Evolutionary conservation across 2,888 invertebrate species (phyloP).

Genomic region (Andrena chrysosceles): DNA sequence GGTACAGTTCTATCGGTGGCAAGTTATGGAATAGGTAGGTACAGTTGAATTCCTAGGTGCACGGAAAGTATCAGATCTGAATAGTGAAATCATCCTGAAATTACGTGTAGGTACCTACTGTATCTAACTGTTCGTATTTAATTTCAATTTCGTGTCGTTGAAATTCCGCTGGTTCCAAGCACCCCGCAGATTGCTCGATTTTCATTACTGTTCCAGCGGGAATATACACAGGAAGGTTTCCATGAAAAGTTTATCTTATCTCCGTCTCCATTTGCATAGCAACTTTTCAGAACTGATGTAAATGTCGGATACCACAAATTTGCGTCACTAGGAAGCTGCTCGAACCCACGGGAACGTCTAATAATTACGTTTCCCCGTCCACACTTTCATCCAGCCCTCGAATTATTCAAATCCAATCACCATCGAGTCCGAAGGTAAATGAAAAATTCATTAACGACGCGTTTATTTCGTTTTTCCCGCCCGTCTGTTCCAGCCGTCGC

Average conservation of each 20-base stretch:
- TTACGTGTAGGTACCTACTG: too few species aligned
- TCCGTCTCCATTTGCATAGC: background rate
- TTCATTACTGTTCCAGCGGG: too few species aligned
- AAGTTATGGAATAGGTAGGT: too few species aligned
- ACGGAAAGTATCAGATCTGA: too few species aligned
- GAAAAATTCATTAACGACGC: conserved; percentile 29
- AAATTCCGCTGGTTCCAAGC: too few species aligned
- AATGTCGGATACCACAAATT: background rate
- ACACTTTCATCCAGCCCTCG: conserved; percentile 13
- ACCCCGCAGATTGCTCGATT: too few species aligned
- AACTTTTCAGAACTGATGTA: background rate
- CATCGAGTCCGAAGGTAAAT: conserved; percentile 4
- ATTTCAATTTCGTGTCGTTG: too few species aligned
- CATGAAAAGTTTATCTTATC: background rate
- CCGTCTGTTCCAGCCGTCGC: conserved; percentile 21
- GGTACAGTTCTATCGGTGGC: too few species aligned
- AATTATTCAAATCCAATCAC: conserved; percentile 35
- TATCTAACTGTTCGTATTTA: too few species aligned
- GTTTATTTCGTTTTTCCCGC: conserved; percentile 21
- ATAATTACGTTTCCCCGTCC: background rate
- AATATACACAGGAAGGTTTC: too few species aligned
- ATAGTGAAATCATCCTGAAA: too few species aligned
- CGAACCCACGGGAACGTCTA: background rate
- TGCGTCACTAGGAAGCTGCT: background rate
- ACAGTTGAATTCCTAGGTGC: too few species aligned